Conservation (phyloP, 2,113 vertebrate genomes). For the Cryptotis parvus region DNA sequence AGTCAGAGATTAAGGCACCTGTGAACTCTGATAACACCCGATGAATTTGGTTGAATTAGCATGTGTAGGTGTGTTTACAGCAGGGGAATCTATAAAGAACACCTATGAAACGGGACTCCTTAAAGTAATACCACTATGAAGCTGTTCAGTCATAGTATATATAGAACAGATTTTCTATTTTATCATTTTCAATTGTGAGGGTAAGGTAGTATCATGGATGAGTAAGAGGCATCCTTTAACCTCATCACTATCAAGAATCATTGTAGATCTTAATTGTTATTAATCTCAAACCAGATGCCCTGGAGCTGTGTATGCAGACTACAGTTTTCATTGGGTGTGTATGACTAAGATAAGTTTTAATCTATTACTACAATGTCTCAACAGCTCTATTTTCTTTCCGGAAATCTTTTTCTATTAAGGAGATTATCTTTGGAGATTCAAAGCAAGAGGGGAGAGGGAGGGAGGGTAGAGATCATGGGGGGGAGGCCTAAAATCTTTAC, state of each 20-base stretch:
- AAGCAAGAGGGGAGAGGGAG: not conserved
- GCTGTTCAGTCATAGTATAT: conserved; percentile 9
- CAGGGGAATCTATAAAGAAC: not conserved
- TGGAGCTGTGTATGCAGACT: not conserved
- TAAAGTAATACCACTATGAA: conserved; percentile 26
- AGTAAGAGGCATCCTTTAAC: not conserved
- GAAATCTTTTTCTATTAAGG: conserved; percentile 23
- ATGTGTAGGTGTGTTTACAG: not conserved
- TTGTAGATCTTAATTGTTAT: conserved; percentile 19
- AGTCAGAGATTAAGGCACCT: not conserved
- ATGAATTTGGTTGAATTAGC: conserved; percentile 43
- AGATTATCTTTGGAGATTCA: conserved; percentile 53
- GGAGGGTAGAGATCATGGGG: too few species aligned
- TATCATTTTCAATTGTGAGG: conserved; percentile 5
- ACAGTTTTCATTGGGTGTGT: not conserved
- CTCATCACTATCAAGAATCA: conserved; percentile 26
- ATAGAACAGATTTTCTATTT: conserved; percentile 23
- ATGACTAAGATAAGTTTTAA: conserved; percentile 15
- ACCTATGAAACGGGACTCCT: not conserved
- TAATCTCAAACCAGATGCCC: not conserved
- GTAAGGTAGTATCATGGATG: not conserved
- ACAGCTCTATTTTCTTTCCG: conserved; percentile 29
- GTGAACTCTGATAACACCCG: not conserved
- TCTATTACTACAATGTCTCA: not conserved
- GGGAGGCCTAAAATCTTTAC: not conserved